These are phyloP conservation scores for Anhinga rufa DNA, from an alignment of 2,113 vertebrate species.

Conservation along the genomic window DNA sequence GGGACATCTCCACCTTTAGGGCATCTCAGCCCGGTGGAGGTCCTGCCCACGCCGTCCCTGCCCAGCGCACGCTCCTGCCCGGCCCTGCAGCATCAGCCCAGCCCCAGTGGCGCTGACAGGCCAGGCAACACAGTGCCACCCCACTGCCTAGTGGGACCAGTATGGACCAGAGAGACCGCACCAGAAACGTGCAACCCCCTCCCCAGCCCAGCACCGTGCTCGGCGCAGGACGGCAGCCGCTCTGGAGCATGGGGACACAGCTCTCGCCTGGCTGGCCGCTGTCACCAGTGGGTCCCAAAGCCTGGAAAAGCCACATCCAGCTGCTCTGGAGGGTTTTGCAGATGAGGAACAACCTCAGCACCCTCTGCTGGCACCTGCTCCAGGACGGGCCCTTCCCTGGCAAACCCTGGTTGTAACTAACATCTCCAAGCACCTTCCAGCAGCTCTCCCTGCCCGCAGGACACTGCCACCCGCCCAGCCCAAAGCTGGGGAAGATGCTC, in stretches of 20 bases:
- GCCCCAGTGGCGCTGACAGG: background rate
- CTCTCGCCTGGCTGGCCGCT: background rate
- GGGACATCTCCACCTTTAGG: background rate
- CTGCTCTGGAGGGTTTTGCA: background rate
- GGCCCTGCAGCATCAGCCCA: background rate
- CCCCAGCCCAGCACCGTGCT: accelerated
- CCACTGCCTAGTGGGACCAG: background rate
- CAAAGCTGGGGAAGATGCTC: background rate
- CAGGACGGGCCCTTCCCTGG: background rate
- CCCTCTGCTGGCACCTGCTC: conserved; percentile 45
- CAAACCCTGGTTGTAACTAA: background rate
- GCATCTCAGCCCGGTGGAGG: background rate
- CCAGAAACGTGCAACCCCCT: background rate
- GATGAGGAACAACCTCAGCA: background rate
- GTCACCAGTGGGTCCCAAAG: background rate
- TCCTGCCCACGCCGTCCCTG: background rate
- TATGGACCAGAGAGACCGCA: accelerated
- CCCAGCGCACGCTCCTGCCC: background rate
- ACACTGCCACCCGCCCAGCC: background rate
- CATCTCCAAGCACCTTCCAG: accelerated
- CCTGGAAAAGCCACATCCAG: background rate
- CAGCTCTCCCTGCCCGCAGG: background rate
- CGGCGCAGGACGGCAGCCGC: background rate
- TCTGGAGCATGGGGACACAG: accelerated
- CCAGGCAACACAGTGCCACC: background rate